Evolutionary conservation across 2,797 vertebrate genomes (phyloP).

Genomic region (Gambusia yucatana): DNA sequence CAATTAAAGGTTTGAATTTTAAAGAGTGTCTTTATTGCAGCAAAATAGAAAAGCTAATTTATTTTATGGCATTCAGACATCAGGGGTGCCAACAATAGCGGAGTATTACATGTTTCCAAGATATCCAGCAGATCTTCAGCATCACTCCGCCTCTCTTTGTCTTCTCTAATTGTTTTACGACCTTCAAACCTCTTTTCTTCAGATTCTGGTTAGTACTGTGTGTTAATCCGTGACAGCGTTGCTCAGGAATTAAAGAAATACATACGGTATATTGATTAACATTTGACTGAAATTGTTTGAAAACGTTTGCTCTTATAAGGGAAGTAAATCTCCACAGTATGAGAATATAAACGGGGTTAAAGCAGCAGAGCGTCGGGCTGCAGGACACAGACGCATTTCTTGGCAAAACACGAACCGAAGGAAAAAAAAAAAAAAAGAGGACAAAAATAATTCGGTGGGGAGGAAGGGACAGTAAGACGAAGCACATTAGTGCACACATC

Average conservation of each 20-base stretch:
- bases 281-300: neutral
- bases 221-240: too few relatives aligned
- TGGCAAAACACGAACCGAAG: slow-evolving; percentile 3
- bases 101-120: neutral
- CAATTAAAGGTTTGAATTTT: neutral
- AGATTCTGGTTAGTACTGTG: too few relatives aligned
- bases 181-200: slow-evolving; percentile 12
- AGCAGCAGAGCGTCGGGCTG: neutral
- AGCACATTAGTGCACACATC: slow-evolving; percentile 37
- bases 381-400: neutral
- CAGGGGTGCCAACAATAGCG: neutral
- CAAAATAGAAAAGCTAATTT: neutral
- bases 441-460: slow-evolving; percentile 31
- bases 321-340: neutral
- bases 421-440: slow-evolving; percentile 6
- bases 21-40: neutral
- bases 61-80: neutral
- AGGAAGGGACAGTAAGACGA: slow-evolving; percentile 42
- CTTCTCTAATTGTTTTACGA: neutral
- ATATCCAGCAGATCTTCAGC: neutral
- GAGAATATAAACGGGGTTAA: neutral
- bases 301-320: neutral
- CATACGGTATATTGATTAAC: too few relatives aligned
- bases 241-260: too few relatives aligned
- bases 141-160: neutral